Evolutionary conservation across 2,888 invertebrate species (phyloP).

Genomic region (Melikaiella ostensackeni): DNA sequence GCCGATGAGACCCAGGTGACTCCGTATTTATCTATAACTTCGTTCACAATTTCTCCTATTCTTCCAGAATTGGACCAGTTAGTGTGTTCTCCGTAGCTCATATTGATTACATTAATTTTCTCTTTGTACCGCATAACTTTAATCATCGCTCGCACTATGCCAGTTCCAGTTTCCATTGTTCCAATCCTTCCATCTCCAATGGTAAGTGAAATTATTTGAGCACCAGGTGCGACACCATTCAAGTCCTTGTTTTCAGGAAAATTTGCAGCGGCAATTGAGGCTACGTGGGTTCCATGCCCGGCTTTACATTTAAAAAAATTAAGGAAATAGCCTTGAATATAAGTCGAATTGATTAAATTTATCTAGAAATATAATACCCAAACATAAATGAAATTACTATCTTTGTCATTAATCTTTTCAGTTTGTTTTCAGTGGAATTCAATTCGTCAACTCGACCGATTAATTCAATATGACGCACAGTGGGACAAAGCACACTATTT

Average conservation of each 20-base stretch:
- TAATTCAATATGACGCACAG: too few species aligned
- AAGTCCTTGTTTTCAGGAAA: conserved; percentile 91
- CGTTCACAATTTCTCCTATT: conserved; percentile 89
- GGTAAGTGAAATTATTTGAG: conserved; percentile 93
- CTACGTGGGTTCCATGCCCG: conserved; percentile 98
- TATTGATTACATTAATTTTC: conserved; percentile 94
- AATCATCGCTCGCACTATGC: conserved; percentile 93
- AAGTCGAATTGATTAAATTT: background rate
- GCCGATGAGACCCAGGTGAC: conserved; percentile 96
- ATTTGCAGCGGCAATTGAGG: conserved; percentile 95
- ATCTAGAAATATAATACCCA: background rate
- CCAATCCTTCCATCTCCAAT: conserved; percentile 96
- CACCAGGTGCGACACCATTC: conserved; percentile 98
- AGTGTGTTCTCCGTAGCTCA: conserved; percentile 98
- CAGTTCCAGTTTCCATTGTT: conserved; percentile 98
- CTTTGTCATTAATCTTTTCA: background rate
- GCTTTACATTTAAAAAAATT: conserved; percentile 80
- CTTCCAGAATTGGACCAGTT: conserved; percentile 95
- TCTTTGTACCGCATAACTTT: conserved; percentile 85
- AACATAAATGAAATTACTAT: background rate
- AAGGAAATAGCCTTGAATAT: conserved; percentile 31
- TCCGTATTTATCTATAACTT: conserved; percentile 93
- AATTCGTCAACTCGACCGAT: too few species aligned
- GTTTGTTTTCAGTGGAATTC: too few species aligned
- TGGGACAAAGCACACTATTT: too few species aligned